These are phyloP conservation scores for Lycocerus yunnanus DNA, from an alignment of 2,888 invertebrate species.

Conservation along the genomic window DNA sequence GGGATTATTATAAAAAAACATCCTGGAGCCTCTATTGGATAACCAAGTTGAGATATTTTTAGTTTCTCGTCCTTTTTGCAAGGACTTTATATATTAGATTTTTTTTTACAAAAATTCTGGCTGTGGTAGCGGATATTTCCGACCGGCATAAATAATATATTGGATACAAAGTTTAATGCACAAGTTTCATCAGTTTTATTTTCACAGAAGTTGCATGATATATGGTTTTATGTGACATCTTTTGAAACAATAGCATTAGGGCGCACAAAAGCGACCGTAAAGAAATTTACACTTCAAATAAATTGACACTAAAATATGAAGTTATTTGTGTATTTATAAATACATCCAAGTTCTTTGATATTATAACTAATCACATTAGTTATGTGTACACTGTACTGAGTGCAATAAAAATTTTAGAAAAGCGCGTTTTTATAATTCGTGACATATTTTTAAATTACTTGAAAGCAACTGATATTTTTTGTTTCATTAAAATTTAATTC, in stretches of 20 bases:
- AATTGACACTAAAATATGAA: neutral
- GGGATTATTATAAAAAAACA: no score
- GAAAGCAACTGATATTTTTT: neutral
- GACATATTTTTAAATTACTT: neutral
- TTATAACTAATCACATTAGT: neutral
- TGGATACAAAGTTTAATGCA: neutral
- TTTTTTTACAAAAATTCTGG: neutral
- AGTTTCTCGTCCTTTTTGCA: no score
- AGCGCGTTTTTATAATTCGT: neutral
- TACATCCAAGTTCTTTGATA: neutral
- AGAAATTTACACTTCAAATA: neutral
- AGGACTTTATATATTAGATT: no score
- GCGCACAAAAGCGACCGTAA: neutral
- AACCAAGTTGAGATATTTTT: no score
- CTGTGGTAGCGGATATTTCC: neutral
- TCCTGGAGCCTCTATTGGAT: no score
- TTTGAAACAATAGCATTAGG: neutral
- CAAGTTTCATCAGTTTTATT: neutral
- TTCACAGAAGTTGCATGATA: neutral
- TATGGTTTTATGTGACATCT: neutral
- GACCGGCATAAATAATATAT: neutral
- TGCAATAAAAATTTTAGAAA: neutral
- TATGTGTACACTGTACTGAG: no score
- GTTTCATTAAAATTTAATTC: neutral
- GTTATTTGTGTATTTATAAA: neutral